phyloP scores from a whole-genome alignment of 2,888 invertebrate species.

The Eueremaeus valkanovi region DNA sequence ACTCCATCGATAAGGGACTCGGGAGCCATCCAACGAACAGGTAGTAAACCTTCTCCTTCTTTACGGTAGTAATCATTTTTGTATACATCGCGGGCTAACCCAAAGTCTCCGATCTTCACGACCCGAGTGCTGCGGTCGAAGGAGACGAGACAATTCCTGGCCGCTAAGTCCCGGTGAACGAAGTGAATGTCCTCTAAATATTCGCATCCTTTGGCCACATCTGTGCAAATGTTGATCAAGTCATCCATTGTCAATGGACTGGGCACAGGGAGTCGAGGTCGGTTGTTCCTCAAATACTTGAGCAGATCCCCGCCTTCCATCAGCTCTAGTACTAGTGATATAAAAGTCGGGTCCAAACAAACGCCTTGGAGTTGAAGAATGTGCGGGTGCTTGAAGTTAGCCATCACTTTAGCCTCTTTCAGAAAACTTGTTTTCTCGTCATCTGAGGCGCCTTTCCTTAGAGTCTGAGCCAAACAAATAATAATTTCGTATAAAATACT shows the following conservation, averaged over 20 bases:
- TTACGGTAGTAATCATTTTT: constrained; percentile 96
- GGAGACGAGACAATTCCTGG: constrained; percentile 84
- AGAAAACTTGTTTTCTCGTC: constrained; percentile 88
- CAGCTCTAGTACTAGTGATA: constrained; percentile 89
- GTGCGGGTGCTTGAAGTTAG: constrained; percentile 93
- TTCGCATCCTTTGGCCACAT: constrained; percentile 89
- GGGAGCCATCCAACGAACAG: constrained; percentile 97
- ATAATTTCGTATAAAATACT: too few species aligned
- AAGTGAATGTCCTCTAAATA: constrained; percentile 96
- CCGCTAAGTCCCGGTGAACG: constrained; percentile 89
- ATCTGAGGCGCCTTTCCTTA: constrained; percentile 83
- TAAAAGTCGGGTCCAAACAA: constrained; percentile 86
- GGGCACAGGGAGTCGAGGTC: constrained; percentile 63
- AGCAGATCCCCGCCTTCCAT: constrained; percentile 97
- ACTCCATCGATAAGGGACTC: constrained; percentile 93
- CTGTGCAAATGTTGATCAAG: constrained; percentile 84
- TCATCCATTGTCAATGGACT: constrained; percentile 68
- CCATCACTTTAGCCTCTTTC: constrained; percentile 95
- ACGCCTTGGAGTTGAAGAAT: constrained; percentile 89
- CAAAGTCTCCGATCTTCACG: constrained; percentile 97
- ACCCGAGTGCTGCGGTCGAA: constrained; percentile 59
- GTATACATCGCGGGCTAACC: constrained; percentile 91
- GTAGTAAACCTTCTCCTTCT: constrained; percentile 80
- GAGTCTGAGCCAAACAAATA: constrained; percentile 60
- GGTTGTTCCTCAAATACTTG: constrained; percentile 76